Base-by-base conservation (phyloP, 1,140 invertebrate species). In the Drosophila parvula region DNA sequence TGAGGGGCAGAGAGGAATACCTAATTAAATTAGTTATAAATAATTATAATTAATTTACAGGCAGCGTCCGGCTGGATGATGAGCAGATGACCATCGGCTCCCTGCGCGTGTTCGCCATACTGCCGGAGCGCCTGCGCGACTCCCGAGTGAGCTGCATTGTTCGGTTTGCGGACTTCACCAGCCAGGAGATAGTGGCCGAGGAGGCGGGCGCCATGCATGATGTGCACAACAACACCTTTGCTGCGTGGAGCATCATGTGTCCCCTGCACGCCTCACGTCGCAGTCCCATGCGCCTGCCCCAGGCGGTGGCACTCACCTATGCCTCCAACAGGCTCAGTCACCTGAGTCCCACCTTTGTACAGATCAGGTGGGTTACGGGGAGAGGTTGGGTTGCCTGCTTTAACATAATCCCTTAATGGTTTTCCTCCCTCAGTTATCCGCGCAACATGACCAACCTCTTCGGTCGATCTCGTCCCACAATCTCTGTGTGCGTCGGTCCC, bases 401-500 rank as follows among this genome's bases (percentile, higher is more conserved):
- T 4, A 3, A 22, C 22, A 22, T 22, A 22, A 91, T 60, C 86
- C 91, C n/a, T n/a, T n/a, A n/a, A n/a, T n/a, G n/a, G n/a, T n/a
- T n/a, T n/a, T n/a, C n/a, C n/a, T n/a, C n/a, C 16, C 34, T 1
- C 22, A 92, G 91, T 9, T 92, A 91, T 60, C 86, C 91, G 1
- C 85, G 89, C 10, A 75, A 91, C 38, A 85, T 91, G 77, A 57
- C 79, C 7, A 60, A 74, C 8, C 40, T 90, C n/a, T 88, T 92
- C 44, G 55, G 10, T 4, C 74, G 78, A 16, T 88, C 90, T 3
- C 74, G 75, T 34, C 58, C 88, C 5, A 57, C 58, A 0, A 68
- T 96, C 36, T 94, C 94, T 0, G 93, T 95, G 3, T 96, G 95
- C 81, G 93, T 96, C 0, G 95, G 95, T 47, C 95, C 95, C 0